Evolutionary conservation across 2,888 invertebrate genomes (phyloP).

Genomic region (Thysanoteuthis rhombus): DNA sequence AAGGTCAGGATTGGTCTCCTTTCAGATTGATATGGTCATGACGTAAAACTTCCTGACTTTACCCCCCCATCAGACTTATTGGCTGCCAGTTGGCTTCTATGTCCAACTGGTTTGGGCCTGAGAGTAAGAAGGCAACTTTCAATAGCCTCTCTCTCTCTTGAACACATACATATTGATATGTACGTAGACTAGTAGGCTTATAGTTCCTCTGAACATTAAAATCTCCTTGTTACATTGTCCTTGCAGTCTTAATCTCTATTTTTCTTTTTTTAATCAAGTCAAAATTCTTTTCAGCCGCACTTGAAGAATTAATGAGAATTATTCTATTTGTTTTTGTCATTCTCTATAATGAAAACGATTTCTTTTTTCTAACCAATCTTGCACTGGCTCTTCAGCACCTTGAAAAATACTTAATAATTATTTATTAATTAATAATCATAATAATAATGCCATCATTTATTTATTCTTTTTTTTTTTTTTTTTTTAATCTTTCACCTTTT

Average conservation of each 20-base stretch:
- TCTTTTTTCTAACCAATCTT: conserved; percentile 29
- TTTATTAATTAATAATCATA: conserved; percentile 19
- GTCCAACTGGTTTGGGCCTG: not conserved
- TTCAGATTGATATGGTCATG: too few relatives aligned
- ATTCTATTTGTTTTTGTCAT: conserved; percentile 24
- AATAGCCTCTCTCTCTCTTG: not conserved
- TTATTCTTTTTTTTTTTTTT: not conserved
- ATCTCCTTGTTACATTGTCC: conserved; percentile 14
- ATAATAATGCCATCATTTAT: conserved; percentile 1
- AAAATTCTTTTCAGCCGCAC: conserved; percentile 29
- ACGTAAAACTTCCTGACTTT: too few relatives aligned
- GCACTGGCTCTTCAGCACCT: conserved; percentile 31
- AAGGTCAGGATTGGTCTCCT: too few relatives aligned
- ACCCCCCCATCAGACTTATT: too few relatives aligned
- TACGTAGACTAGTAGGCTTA: not conserved
- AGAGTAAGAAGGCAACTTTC: not conserved
- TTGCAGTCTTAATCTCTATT: conserved; percentile 26
- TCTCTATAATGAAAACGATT: conserved; percentile 17
- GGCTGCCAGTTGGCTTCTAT: not conserved
- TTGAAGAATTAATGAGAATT: conserved; percentile 25
- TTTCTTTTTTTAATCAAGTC: conserved; percentile 28
- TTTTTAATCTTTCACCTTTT: not conserved
- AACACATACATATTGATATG: not conserved
- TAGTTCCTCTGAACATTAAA: not conserved
- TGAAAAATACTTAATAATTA: conserved; percentile 23